Evolutionary conservation across 2,113 vertebrate species (phyloP), one percentile per base, ranked within the genome.

Genomic region (Vulpes vulpes): DNA sequence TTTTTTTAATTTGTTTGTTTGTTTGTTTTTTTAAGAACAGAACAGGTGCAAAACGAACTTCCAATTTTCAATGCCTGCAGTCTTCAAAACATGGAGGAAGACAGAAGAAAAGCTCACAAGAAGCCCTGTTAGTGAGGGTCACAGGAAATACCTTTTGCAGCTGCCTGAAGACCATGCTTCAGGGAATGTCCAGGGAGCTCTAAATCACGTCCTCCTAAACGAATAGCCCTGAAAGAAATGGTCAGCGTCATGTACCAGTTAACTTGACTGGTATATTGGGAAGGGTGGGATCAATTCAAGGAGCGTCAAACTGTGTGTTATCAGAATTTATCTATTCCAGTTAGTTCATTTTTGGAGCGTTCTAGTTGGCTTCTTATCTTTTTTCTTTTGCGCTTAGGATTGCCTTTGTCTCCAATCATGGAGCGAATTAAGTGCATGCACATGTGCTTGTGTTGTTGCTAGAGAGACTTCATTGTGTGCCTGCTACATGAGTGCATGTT

Each of bases 21-120:
- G 8, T 22, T 23, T 38, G 38, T 38, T 60, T 60, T 95, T 69
- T 74, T 92, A 82, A 89, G 49, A 97, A 94, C 55, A 79, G 76
- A 51, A 59, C 60, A 87, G 89, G 32, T 65, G 27, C 57, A 59
- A 83, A 90, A 60, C 59, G 20, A 90, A 51, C 57, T 79, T 93
- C 43, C 49, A 53, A 65, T 95, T 89, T 71, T 67, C 83, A 97
- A 82, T 82, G 15, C 73, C 11, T 57, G 25, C n/a, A 23, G 51
- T 94, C 84, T 80, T 78, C 62, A 80, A 73, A 88, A 67, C 76
- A 81, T 32, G 67, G 65, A 81, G 43, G 30, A 78, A 83, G 35
- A 59, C 62, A 90, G 43, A 64, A 43, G 73, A 35, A 74, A 78
- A 85, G 88, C 35, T 38, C 69, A 64, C 30, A 35, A 91, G 57